phyloP scores from a whole-genome alignment of 2,113 vertebrate species.

The Aleadryas rufinucha region DNA sequence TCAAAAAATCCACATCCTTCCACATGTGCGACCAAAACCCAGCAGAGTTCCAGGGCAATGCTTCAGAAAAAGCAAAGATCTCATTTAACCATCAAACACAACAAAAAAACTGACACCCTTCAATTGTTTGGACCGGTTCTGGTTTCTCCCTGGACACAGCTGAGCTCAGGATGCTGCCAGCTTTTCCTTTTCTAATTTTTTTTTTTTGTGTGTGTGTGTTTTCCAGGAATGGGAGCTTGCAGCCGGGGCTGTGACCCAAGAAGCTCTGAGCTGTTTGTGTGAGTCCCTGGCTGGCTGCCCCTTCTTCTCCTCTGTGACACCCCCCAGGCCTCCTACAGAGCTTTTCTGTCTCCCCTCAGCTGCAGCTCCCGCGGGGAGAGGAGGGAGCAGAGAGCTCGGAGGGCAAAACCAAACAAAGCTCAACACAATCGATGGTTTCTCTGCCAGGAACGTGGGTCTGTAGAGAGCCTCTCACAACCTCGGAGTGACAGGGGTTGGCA shows the following conservation, averaged over 20 bases:
- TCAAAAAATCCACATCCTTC: not conserved
- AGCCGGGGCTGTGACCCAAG: not conserved
- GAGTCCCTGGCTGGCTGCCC: slow-evolving; percentile 14
- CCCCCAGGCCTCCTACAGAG: not conserved
- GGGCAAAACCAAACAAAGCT: not conserved
- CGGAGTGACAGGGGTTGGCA: not conserved
- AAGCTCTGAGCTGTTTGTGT: not conserved
- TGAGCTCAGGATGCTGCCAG: slow-evolving; percentile 1
- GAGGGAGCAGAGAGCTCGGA: not conserved
- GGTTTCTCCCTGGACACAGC: slow-evolving; percentile 7
- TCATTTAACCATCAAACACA: not conserved
- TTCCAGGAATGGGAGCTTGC: not conserved
- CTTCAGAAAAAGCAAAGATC: not conserved
- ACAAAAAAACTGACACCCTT: not conserved
- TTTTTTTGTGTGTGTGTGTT: not conserved
- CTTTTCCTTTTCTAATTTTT: not conserved
- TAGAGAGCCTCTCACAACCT: not conserved
- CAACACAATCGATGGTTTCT: not conserved
- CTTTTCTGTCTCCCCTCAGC: slow-evolving; percentile 34
- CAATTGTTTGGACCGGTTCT: not conserved
- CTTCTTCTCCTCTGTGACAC: not conserved
- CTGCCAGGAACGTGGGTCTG: not conserved
- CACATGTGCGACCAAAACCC: not conserved
- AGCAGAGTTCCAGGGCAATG: not conserved
- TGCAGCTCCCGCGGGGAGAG: not conserved